Conservation (phyloP, 2,888 invertebrate species). For the Ophion costatus region DNA sequence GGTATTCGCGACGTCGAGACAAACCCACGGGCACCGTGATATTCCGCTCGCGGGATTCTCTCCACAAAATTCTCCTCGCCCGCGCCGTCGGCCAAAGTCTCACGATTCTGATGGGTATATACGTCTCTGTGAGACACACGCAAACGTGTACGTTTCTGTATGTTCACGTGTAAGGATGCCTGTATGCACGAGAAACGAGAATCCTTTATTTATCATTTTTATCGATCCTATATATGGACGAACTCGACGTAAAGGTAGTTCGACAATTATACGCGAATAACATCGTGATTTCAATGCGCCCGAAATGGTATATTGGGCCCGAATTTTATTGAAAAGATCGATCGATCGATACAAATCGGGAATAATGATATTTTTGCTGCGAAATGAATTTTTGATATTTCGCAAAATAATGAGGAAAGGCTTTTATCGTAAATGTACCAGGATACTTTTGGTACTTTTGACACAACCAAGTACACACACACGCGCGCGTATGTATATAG, state of each 20-base stretch:
- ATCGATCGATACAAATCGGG: slow-evolving; percentile 20
- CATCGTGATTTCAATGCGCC: slow-evolving; percentile 9
- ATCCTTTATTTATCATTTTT: slow-evolving; percentile 49
- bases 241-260: slow-evolving; percentile 42
- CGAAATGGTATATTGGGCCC: background rate
- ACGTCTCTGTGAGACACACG: background rate
- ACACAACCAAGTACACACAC: background rate
- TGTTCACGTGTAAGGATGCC: background rate
- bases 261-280: slow-evolving; percentile 36
- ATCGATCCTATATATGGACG: slow-evolving; percentile 2
- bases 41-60: slow-evolving; percentile 52
- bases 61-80: slow-evolving; percentile 38
- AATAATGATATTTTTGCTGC: slow-evolving; percentile 16
- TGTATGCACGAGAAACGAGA: slow-evolving; percentile 14
- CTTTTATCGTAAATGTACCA: background rate
- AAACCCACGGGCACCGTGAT: slow-evolving; percentile 46
- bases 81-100: slow-evolving; percentile 46
- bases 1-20: slow-evolving; percentile 64
- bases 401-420: background rate
- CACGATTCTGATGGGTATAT: slow-evolving; percentile 29
- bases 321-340: slow-evolving; percentile 3
- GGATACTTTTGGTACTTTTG: background rate
- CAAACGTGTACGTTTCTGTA: background rate
- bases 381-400: slow-evolving; percentile 7
- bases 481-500: slow-evolving; percentile 3